A percentile compares a stretch with the other conserved stretches of the same genome.
Evolutionary conservation across 2,888 invertebrate genomes (phyloP).

Genomic region (Microplitis deprimator): DNA sequence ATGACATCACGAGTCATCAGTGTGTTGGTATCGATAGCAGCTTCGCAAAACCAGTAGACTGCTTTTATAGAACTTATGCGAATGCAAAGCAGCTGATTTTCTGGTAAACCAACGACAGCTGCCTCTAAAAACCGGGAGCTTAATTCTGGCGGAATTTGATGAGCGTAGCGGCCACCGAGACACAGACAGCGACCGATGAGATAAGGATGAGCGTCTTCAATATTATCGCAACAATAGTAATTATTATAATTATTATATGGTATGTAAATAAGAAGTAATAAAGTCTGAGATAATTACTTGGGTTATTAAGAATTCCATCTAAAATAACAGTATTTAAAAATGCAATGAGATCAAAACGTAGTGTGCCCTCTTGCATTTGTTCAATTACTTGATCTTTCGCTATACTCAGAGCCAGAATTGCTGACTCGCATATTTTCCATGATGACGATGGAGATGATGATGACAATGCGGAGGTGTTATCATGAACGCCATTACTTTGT

Average conservation of each 20-base stretch:
- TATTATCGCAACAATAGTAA: neutral
- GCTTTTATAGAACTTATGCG: constrained; percentile 74
- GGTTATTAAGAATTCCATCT: constrained; percentile 69
- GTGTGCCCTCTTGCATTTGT: constrained; percentile 57
- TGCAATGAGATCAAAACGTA: constrained; percentile 65
- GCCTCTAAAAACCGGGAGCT: constrained; percentile 72
- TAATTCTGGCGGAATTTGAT: constrained; percentile 72
- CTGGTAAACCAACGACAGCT: constrained; percentile 74
- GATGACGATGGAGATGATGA: constrained; percentile 59
- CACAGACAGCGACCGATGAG: constrained; percentile 75
- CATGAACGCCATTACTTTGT: constrained; percentile 43
- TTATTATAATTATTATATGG: neutral
- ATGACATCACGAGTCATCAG: constrained; percentile 56
- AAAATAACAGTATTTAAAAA: constrained; percentile 73
- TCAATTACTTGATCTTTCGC: constrained; percentile 72
- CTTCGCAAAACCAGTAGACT: constrained; percentile 72
- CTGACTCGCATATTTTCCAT: constrained; percentile 81
- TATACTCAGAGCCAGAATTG: constrained; percentile 77
- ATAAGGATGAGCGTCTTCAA: constrained; percentile 71
- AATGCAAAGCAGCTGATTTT: constrained; percentile 73
- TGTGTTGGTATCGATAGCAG: constrained; percentile 54
- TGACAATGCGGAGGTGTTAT: constrained; percentile 49
- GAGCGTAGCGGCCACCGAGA: constrained; percentile 73
- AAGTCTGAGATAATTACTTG: constrained; percentile 62
- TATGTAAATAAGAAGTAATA: too few relatives aligned